Evolutionary conservation across 2,888 invertebrate species (phyloP).

Genomic region (Calliphora vomitoria): DNA sequence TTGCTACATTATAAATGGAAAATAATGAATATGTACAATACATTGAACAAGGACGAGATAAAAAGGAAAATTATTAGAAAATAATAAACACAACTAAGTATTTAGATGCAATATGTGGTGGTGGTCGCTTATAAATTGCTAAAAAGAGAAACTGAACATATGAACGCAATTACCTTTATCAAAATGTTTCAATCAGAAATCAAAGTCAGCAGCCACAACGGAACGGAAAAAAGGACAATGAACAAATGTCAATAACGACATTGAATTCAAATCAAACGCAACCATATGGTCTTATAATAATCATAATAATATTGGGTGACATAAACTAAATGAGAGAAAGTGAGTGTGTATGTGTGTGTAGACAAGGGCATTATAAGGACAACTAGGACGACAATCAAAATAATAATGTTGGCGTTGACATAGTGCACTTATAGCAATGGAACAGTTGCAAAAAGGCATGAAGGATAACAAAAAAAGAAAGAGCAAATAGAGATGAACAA

Average conservation of each 20-base stretch:
- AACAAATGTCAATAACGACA: constrained; percentile 57
- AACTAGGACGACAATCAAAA: constrained; percentile 13
- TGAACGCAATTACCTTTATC: constrained; percentile 72
- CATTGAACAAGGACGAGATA: not conserved
- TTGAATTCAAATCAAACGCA: constrained; percentile 50
- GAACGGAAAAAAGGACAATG: constrained; percentile 42
- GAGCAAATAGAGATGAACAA: constrained; percentile 9
- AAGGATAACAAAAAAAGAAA: constrained; percentile 15
- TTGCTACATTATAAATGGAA: constrained; percentile 18
- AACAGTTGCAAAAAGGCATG: constrained; percentile 64
- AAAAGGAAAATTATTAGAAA: constrained; percentile 50
- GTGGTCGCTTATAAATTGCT: constrained; percentile 1
- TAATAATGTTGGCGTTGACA: constrained; percentile 63
- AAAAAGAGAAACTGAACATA: constrained; percentile 50
- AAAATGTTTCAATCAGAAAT: constrained; percentile 69
- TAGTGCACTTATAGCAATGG: constrained; percentile 43
- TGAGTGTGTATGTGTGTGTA: not conserved
- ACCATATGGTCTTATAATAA: constrained; percentile 65
- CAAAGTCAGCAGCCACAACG: constrained; percentile 57
- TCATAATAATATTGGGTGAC: constrained; percentile 48
- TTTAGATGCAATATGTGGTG: not conserved
- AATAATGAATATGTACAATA: constrained; percentile 21
- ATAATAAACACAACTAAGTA: constrained; percentile 42
- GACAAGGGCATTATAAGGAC: constrained; percentile 65
- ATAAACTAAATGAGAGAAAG: constrained; percentile 20